Conservation (phyloP, 2,113 vertebrate species). For the Corvus hawaiiensis region DNA sequence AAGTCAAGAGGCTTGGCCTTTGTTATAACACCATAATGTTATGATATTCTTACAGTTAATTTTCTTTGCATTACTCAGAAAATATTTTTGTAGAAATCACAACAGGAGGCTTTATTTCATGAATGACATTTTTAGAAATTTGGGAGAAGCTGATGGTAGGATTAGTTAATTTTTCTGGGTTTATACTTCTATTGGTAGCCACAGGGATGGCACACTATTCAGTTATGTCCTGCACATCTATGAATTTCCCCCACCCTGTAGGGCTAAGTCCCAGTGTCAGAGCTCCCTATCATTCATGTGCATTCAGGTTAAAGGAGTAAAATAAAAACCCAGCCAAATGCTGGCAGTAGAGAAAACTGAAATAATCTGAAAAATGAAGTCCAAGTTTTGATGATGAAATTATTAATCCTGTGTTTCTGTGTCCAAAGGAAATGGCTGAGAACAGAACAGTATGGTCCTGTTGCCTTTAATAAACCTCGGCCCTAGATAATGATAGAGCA, state of each 20-base stretch:
- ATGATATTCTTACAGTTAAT: neutral
- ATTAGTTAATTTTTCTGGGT: neutral
- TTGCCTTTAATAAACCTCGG: neutral
- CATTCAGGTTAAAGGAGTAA: neutral
- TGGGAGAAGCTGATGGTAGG: neutral
- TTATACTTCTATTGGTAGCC: neutral
- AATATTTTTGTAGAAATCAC: neutral
- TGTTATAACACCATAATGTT: neutral
- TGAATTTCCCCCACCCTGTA: neutral
- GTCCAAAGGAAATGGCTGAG: neutral
- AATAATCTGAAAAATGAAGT: conserved; percentile 12
- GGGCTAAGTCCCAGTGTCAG: neutral
- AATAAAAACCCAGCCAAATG: neutral
- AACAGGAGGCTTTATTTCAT: neutral
- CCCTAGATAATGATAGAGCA: neutral
- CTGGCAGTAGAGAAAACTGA: neutral
- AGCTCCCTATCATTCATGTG: neutral
- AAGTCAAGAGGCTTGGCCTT: neutral
- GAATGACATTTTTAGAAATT: neutral
- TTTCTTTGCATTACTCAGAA: neutral
- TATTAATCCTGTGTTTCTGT: neutral
- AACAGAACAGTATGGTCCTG: neutral
- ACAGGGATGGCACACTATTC: neutral
- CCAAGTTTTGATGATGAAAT: neutral
- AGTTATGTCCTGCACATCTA: neutral